These are phyloP conservation scores for Macropodus opercularis DNA, from an alignment of 2,797 vertebrate species.

Conservation along the genomic window DNA sequence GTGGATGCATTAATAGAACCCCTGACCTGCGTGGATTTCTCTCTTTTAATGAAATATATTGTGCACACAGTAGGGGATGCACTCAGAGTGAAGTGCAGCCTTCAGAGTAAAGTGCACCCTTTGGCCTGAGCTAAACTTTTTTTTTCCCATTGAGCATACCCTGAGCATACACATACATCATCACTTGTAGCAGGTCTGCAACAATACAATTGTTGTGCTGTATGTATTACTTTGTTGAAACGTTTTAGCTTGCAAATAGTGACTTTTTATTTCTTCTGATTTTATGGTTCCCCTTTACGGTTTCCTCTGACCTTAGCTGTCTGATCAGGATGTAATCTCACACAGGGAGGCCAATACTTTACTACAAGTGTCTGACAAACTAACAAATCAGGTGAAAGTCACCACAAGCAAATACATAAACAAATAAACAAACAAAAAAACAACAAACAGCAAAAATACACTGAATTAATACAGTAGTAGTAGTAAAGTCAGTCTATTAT, in stretches of 20 bases:
- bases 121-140: constrained; percentile 56
- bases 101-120: constrained; percentile 63
- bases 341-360: not conserved
- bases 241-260: constrained; percentile 5
- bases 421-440: no score
- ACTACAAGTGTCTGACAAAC: no score
- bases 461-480: no score
- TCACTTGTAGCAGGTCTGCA: constrained; percentile 33
- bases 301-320: not conserved
- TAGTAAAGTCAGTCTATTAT: no score
- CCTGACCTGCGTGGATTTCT: constrained; percentile 76
- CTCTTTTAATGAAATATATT: constrained; percentile 72
- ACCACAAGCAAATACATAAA: no score
- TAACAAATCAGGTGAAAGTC: no score
- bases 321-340: not conserved
- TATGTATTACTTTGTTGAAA: constrained; percentile 12
- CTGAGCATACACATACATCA: constrained; percentile 43
- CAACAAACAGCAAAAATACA: no score
- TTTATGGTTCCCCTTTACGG: not conserved
- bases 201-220: constrained; percentile 23
- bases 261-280: not conserved
- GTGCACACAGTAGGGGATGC: constrained; percentile 67
- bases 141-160: constrained; percentile 46
- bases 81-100: constrained; percentile 68
- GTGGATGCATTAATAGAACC: constrained; percentile 67